Base-by-base conservation (phyloP, 1,140 invertebrate genomes). In the Lineus longissimus region DNA sequence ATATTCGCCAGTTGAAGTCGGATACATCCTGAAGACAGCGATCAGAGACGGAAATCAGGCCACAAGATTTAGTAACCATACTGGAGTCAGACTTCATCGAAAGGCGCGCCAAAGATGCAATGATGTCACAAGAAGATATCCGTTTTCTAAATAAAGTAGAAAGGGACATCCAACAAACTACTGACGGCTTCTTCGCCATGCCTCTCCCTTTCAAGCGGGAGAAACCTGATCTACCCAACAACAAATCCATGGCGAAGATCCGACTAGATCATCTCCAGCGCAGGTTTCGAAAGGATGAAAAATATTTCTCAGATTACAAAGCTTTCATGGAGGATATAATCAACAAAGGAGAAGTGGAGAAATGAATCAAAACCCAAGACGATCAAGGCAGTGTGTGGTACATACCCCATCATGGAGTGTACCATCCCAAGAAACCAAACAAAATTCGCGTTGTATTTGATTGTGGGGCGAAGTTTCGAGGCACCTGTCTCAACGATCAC, bases 101-200 rank as follows among this genome's bases (percentile, higher is more conserved):
- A 7, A 36, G 15, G 15, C 6, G 15, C 15, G 33, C 33, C 15
- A 15, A 15, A 7, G 33, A 36, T 7, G 15, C 4, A 4, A 36
- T 15, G 6, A n/a, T 62, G n/a, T 70, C 66, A 15, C 56, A 62
- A 17, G 67, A 64, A 19, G 69, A 66, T 55, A 11, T 17, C 4
- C 11, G 36, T 27, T 65, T 68, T 25, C 15, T 62, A 17, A 17
- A 23, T 1, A 57, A 30, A 15, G 0, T 68, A 30, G 13, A 63
- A 22, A 33, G 55, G 55, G 4, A 4, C 33, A 36, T 36, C 33
- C 33, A 15, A 15, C 33, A 36, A 36, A 15, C 6, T 7, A 15
- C 33, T 2, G 59, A 70, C 45, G 59, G 63, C 31, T 63, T 66
- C 19, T 68, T 69, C 54, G 58, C 66, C 36, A 67, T 70, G 54